These are phyloP conservation scores for Mobula hypostoma DNA, from an alignment of 2,113 vertebrate genomes.

Conservation along the genomic window DNA sequence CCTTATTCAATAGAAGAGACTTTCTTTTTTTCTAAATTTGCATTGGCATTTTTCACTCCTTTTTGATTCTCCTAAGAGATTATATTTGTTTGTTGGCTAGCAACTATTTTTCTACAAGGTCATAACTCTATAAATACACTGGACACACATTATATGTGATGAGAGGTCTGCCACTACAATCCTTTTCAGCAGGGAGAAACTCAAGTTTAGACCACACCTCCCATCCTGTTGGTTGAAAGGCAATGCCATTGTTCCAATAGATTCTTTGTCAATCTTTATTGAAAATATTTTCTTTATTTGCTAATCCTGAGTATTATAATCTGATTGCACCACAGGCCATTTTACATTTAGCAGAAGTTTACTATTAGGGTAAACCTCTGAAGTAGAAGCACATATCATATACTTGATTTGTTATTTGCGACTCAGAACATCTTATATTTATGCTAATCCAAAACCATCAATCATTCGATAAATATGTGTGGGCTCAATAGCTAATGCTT, in stretches of 20 bases:
- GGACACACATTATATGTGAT: too few species aligned
- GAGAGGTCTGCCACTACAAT: too few species aligned
- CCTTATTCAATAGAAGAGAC: too few species aligned
- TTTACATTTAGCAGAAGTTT: neutral
- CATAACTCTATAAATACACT: too few species aligned
- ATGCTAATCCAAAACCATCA: slow-evolving; percentile 22
- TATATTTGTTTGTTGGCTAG: too few species aligned
- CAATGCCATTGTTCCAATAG: neutral
- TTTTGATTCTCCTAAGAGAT: too few species aligned
- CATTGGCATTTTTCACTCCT: too few species aligned
- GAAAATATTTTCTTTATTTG: neutral
- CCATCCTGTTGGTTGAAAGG: neutral
- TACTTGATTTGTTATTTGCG: neutral
- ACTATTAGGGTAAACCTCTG: neutral
- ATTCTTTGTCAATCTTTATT: neutral
- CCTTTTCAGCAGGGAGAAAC: too few species aligned
- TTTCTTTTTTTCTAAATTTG: too few species aligned
- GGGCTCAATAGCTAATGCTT: neutral
- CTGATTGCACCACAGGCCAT: neutral
- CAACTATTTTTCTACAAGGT: too few species aligned
- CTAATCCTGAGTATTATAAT: neutral
- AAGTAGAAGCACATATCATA: neutral
- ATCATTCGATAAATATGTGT: neutral
- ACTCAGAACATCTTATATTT: neutral
- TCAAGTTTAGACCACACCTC: neutral